Evolutionary conservation across 30 jellyfish, hydroid and myxozoan species (phyloP), one percentile per base, ranked within the genome.

Genomic region (Cassiopea andromeda): DNA sequence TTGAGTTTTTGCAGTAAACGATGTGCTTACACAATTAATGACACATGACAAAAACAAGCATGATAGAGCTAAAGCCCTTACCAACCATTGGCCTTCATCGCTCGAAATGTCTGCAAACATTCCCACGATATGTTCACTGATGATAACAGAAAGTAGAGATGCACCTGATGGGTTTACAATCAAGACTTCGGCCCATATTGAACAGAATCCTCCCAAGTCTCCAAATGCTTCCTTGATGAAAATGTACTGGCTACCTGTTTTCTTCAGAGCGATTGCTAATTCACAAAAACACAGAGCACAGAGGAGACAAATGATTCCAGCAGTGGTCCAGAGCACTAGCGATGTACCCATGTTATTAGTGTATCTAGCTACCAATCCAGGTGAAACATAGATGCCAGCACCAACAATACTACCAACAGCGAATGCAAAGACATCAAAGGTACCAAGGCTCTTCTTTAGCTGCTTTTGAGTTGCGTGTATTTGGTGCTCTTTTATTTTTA

Each of bases 351-450:
- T 46, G 46, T 46, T 27, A 44, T 64, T 75, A 17, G 85, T 75
- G 64, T 85, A 67, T 49, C 61, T 61, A 38, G 82, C 82, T 14
- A 83, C 97, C 2, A 91, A 38, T 19, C 92, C 73, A 1, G 97
- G 97, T 13, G 97, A 91, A 12, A 91, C 80, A 49, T 83, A 91
- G 4, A 91, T 79, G 1, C 97, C 97, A 69, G 97, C 72, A 16
- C 97, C 97, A 48, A 91, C n/a, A 8, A 91, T 46, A 48, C 18
- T 61, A 18, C 97, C 92, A 79, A 91, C 82, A 14, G 77, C 58
- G 49, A 70, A 67, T 2, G 88, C 44, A 61, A 91, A 83, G 7
- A 85, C 97, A 43, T 85, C 92, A 17, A 46, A n/a, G 76, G 58
- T 70, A 16, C 83, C 90, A 54, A 89, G 50, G 7, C 19, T 77